Evolutionary conservation across 1,140 invertebrate genomes (phyloP).

Genomic region (Drosophila melanogaster): DNA sequence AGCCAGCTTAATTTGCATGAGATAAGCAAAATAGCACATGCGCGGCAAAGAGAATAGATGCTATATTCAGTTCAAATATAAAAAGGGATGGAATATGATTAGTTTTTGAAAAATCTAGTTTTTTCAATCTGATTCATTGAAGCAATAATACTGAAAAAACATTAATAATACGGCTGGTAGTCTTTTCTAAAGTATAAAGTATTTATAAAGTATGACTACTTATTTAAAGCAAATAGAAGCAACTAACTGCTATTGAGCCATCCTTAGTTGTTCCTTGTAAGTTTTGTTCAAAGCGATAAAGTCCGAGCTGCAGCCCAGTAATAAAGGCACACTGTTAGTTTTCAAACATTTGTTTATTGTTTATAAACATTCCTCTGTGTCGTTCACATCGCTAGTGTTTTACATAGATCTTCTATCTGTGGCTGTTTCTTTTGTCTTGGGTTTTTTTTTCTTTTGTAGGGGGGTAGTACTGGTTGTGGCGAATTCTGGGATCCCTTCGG

Average conservation of each 20-base stretch:
- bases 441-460: constrained; percentile 13
- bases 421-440: constrained; percentile 23
- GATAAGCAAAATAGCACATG: neutral
- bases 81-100: too few species aligned
- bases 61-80: too few species aligned
- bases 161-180: too few species aligned
- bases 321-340: constrained; percentile 49
- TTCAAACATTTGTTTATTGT: constrained; percentile 81
- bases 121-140: too few species aligned
- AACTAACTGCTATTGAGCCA: too few species aligned
- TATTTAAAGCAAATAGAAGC: too few species aligned
- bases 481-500: neutral
- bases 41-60: neutral
- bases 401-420: constrained; percentile 29
- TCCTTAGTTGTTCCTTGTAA: too few species aligned
- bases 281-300: too few species aligned
- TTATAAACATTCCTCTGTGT: constrained; percentile 73
- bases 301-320: neutral
- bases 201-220: too few species aligned
- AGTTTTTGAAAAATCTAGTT: too few species aligned
- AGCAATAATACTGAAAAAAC: too few species aligned
- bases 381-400: constrained; percentile 41
- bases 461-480: constrained; percentile 16
- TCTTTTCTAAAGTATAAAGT: too few species aligned
- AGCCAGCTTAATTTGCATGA: neutral